A percentile compares a stretch with the other conserved stretches of the same genome.
Conservation (phyloP, 2,888 invertebrate species). For the Xylocampa areola region DNA sequence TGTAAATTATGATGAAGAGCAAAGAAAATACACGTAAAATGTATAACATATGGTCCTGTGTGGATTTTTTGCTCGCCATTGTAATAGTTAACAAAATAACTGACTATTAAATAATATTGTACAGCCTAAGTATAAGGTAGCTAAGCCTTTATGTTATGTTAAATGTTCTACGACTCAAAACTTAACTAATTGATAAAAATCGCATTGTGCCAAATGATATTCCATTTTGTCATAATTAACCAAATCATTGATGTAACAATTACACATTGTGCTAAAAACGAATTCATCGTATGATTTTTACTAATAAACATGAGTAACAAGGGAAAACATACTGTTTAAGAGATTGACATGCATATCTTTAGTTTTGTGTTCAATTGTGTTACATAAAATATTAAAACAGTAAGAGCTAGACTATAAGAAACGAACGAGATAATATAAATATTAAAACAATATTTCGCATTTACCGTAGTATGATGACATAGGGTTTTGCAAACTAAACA, state of each 20-base stretch:
- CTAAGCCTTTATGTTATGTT: conserved; percentile 38
- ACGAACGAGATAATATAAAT: conserved; percentile 18
- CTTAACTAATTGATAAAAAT: conserved; percentile 14
- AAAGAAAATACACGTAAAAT: conserved; percentile 23
- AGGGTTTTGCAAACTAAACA: conserved; percentile 9
- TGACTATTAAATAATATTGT: conserved; percentile 38
- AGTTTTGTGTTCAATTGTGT: conserved; percentile 53
- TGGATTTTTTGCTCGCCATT: conserved; percentile 34
- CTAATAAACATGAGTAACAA: no score
- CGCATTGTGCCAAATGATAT: conserved; percentile 54
- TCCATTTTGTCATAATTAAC: conserved; percentile 26
- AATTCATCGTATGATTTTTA: conserved; percentile 1
- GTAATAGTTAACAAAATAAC: conserved; percentile 28
- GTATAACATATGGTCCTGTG: conserved; percentile 11
- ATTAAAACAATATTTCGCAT: conserved; percentile 37
- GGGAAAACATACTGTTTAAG: background rate
- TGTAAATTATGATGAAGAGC: conserved; percentile 16
- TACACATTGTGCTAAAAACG: conserved; percentile 15
- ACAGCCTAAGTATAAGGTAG: conserved; percentile 52
- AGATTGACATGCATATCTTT: conserved; percentile 48
- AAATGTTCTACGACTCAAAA: conserved; percentile 18
- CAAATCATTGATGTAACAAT: conserved; percentile 33
- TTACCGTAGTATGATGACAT: conserved; percentile 34
- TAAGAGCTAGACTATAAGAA: conserved; percentile 11
- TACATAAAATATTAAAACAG: conserved; percentile 17